phyloP scores from a whole-genome alignment of 2,113 vertebrate species.

The Petaurus breviceps region DNA sequence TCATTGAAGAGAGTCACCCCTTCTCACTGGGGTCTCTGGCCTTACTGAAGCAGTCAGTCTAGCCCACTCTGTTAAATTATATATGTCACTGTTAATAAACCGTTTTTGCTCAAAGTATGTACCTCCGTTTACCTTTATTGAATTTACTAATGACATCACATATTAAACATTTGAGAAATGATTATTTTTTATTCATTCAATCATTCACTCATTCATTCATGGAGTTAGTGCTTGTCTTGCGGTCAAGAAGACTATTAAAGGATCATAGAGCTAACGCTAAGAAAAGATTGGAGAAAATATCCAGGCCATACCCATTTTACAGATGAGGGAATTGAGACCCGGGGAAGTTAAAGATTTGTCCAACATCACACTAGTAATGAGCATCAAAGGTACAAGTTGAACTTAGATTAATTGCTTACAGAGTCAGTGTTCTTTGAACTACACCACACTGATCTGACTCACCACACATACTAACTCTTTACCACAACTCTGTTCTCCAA shows the following conservation, averaged over 20 bases:
- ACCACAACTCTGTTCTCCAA: too few species aligned
- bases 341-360: background rate
- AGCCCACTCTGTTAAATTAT: background rate
- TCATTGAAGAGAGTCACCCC: background rate
- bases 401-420: background rate
- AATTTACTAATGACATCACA: background rate
- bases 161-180: background rate
- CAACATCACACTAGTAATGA: background rate
- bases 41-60: background rate
- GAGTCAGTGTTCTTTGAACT: background rate
- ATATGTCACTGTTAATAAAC: background rate
- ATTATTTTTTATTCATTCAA: too few species aligned
- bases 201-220: background rate
- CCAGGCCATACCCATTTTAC: background rate
- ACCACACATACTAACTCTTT: background rate
- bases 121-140: background rate
- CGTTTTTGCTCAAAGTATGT: background rate
- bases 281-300: background rate
- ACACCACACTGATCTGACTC: background rate
- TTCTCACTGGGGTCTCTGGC: background rate
- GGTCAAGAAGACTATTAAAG: background rate
- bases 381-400: background rate
- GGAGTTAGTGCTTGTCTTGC: background rate
- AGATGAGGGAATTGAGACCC: background rate
- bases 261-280: background rate